Evolutionary conservation across 2,888 invertebrate species (phyloP).

Genomic region (Drosophila tripunctata): DNA sequence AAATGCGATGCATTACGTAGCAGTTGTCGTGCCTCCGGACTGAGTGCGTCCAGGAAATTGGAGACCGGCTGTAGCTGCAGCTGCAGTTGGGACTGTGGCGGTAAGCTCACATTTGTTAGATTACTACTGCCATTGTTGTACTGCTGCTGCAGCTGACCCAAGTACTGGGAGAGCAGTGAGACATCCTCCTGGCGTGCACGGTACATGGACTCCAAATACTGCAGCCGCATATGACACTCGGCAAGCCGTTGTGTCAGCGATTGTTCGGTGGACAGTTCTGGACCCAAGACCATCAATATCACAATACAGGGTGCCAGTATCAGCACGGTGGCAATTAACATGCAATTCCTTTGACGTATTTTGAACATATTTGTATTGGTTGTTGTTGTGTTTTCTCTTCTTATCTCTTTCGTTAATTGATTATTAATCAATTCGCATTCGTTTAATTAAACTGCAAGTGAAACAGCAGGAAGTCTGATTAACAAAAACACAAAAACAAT

Average conservation of each 20-base stretch:
- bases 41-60: constrained; percentile 82
- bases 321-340: constrained; percentile 85
- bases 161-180: constrained; percentile 88
- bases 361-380: constrained; percentile 72
- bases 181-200: constrained; percentile 91
- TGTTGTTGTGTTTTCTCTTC: background rate
- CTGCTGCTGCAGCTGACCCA: constrained; percentile 85
- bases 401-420: background rate
- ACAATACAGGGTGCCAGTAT: constrained; percentile 86
- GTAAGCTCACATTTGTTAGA: constrained; percentile 37
- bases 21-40: constrained; percentile 84
- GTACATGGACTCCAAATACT: constrained; percentile 92
- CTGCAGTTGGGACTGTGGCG: constrained; percentile 35
- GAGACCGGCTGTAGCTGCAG: constrained; percentile 27
- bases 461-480: background rate
- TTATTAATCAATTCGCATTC: constrained; percentile 3
- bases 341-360: constrained; percentile 86
- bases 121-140: constrained; percentile 63
- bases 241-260: constrained; percentile 89
- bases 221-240: constrained; percentile 90
- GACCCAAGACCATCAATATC: constrained; percentile 81
- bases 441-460: constrained; percentile 19
- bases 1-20: constrained; percentile 85
- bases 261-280: constrained; percentile 88
- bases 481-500: background rate